A percentile compares a stretch with the other conserved stretches of the same genome.
Conservation (phyloP, 2,797 vertebrate genomes). For the Etheostoma nigrum region DNA sequence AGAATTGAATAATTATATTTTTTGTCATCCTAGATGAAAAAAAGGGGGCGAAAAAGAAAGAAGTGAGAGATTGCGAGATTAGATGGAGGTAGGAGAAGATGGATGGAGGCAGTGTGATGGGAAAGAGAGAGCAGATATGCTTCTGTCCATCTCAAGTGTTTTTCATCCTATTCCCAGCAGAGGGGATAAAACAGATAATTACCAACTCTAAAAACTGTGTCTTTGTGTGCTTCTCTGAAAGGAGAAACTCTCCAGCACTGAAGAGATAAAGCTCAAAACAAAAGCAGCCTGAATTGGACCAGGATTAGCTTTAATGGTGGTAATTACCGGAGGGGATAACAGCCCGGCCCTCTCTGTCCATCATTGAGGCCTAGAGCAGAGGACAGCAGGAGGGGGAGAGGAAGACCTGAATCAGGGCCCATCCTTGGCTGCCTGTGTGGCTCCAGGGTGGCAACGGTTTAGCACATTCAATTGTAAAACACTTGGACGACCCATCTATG, state of each 20-base stretch:
- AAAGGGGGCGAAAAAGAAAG: slow-evolving; percentile 26
- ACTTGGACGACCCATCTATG: slow-evolving; percentile 85
- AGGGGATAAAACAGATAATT: slow-evolving; percentile 87
- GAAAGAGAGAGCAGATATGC: slow-evolving; percentile 57
- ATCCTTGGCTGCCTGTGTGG: slow-evolving; percentile 72
- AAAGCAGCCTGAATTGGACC: slow-evolving; percentile 86
- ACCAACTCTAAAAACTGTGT: slow-evolving; percentile 82
- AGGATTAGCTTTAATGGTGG: slow-evolving; percentile 86
- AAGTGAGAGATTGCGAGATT: slow-evolving; percentile 18
- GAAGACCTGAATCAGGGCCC: slow-evolving; percentile 69
- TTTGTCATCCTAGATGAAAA: slow-evolving; percentile 64
- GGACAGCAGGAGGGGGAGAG: slow-evolving; percentile 72
- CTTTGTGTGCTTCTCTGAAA: slow-evolving; percentile 86
- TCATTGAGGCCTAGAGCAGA: slow-evolving; percentile 80
- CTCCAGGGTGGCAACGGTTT: slow-evolving; percentile 76
- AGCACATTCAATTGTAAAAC: slow-evolving; percentile 91
- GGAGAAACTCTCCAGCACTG: slow-evolving; percentile 85
- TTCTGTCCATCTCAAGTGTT: slow-evolving; percentile 71
- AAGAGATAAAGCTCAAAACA: slow-evolving; percentile 89
- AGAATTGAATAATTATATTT: slow-evolving; percentile 79
- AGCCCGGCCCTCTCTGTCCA: slow-evolving; percentile 83
- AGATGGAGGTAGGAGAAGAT: slow-evolving; percentile 36
- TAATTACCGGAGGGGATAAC: slow-evolving; percentile 86
- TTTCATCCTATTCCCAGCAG: slow-evolving; percentile 77
- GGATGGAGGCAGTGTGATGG: slow-evolving; percentile 22